Base-by-base conservation (phyloP, 2,797 vertebrate species). In the Argya squamiceps region DNA sequence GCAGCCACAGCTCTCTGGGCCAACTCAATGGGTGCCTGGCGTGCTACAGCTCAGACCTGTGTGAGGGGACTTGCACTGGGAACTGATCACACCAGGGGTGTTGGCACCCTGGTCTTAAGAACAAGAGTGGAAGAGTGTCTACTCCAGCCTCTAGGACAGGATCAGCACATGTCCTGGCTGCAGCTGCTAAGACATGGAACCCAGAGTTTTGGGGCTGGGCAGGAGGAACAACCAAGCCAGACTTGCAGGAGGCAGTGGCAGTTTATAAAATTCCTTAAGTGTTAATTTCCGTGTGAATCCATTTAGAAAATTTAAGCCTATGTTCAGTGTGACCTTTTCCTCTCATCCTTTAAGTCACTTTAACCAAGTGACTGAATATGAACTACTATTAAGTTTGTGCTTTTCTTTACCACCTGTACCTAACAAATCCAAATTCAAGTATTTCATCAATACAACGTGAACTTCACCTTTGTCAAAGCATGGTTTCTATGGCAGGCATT, bases 11-110 rank as follows among this genome's bases (percentile, higher is more conserved):
- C 37, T 29, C 29, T 55, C 67, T 24, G 10, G 46, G 26, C 29
- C 39, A 58, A 4, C 32, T 29, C 22, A n/a, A 0, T 5, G 12
- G 21, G 36, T 44, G 59, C 34, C 11, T 6, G 2, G 27, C 6
- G 22, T 6, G 14, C 36, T 63, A 24, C 12, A 13, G 14, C 5
- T 73, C 34, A 52, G 53, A 58, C 6, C 34, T 12, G 8, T 2
- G 5, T 36, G 70, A 76, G n/a, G 37, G 21, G 17, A 37, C 58
- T 50, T n/a, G 32, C 53, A 30, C 13, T 6, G 36, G 21, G 19
- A 44, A 34, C 17, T 20, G 27, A 29, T 44, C 29, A 58, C 36
- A 50, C 20, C 58, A 30, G 5, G 30, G 6, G 15, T 17, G 6
- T 15, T 77, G 34, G 34, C 29, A 91, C 19, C 21, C 53, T 29